A percentile compares a stretch with the other conserved stretches of the same genome.
Evolutionary conservation across 2,113 vertebrate genomes (phyloP).

Genomic region (Dolichotis patagonum): DNA sequence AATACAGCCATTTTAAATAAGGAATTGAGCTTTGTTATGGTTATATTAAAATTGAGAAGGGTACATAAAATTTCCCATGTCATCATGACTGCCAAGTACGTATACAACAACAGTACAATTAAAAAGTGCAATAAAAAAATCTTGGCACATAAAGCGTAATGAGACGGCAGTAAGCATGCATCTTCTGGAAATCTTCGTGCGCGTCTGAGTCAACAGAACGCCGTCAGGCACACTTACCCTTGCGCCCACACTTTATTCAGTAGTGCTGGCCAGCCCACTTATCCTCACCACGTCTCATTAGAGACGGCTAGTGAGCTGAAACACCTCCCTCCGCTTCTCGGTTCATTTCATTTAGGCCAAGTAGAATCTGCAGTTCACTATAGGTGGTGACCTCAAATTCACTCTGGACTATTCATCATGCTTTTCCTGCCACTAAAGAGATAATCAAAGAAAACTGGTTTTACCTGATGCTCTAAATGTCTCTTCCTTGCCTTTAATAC

Average conservation of each 20-base stretch:
- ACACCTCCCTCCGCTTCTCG: neutral
- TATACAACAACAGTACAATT: neutral
- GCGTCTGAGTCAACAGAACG: neutral
- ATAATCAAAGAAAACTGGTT: conserved; percentile 23
- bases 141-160: neutral
- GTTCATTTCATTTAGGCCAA: neutral
- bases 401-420: conserved; percentile 29
- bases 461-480: neutral
- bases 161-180: neutral
- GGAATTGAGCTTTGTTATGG: neutral
- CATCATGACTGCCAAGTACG: neutral
- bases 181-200: neutral
- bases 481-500: neutral
- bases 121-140: neutral
- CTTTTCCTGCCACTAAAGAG: conserved; percentile 7
- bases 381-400: conserved; percentile 51
- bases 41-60: neutral
- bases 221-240: neutral
- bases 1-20: neutral
- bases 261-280: neutral
- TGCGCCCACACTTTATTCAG: neutral
- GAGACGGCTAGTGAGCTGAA: neutral
- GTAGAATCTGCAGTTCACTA: neutral
- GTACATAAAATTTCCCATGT: neutral
- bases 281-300: conserved; percentile 9